These are phyloP conservation scores for Peromyscus maniculatus DNA, from an alignment of 2,113 vertebrate species.

Conservation along the genomic window DNA sequence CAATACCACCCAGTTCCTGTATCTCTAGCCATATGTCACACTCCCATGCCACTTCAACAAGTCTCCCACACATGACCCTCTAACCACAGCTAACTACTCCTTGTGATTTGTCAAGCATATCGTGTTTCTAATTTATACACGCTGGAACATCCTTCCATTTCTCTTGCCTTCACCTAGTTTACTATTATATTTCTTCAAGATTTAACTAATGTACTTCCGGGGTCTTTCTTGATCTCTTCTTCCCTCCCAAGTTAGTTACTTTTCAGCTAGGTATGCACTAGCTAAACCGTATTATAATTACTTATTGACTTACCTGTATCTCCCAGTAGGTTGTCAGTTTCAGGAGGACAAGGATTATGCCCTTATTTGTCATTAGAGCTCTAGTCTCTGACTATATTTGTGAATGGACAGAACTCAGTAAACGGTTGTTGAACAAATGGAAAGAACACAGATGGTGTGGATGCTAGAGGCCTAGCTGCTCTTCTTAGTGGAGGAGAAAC, in stretches of 20 bases:
- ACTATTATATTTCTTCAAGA: constrained; percentile 15
- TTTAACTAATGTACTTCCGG: neutral
- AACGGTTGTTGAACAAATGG: constrained; percentile 47
- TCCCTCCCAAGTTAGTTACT: neutral
- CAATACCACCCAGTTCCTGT: neutral
- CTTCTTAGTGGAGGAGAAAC: neutral
- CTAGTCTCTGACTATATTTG: constrained; percentile 22
- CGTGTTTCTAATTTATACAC: constrained; percentile 35
- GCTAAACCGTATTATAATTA: constrained; percentile 19
- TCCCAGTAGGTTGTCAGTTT: constrained; percentile 51
- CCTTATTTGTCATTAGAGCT: constrained; percentile 28
- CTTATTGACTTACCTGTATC: constrained; percentile 20
- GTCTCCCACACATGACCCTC: neutral
- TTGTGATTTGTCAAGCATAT: constrained; percentile 31
- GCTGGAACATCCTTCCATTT: neutral
- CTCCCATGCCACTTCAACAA: neutral
- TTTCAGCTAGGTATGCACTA: neutral
- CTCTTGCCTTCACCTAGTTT: constrained; percentile 10
- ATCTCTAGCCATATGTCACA: neutral
- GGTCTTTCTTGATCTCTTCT: neutral
- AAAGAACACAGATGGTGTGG: neutral
- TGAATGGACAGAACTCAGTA: constrained; percentile 41
- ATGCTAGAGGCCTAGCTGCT: neutral
- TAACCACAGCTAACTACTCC: constrained; percentile 1
- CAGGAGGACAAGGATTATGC: constrained; percentile 25